Conservation (phyloP, 2,797 vertebrate genomes). For the Hipposideros larvatus region DNA sequence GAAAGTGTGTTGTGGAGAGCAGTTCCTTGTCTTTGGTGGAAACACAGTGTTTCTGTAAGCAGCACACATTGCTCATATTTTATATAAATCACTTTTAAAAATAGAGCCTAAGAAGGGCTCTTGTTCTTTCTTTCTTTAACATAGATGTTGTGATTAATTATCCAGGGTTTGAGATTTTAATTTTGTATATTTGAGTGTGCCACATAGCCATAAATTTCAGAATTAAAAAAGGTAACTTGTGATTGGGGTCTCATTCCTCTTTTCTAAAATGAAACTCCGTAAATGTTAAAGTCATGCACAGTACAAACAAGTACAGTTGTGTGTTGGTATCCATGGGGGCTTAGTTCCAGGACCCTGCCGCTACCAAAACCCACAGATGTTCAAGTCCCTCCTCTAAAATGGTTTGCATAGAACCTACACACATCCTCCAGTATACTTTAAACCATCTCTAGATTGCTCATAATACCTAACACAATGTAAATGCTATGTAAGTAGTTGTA, state of each 20-base stretch:
- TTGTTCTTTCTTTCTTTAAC: conserved; percentile 25
- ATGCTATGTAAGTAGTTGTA: background rate
- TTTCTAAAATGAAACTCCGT: background rate
- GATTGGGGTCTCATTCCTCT: background rate
- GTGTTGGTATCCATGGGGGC: background rate
- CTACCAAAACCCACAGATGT: background rate
- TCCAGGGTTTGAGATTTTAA: conserved; percentile 27
- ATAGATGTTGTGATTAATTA: conserved; percentile 51
- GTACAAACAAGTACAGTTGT: background rate
- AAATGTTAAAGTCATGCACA: background rate
- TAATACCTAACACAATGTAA: background rate
- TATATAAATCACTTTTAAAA: conserved; percentile 18
- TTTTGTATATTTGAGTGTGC: conserved; percentile 51
- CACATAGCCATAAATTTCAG: conserved; percentile 39
- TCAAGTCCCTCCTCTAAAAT: background rate
- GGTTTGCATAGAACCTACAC: background rate
- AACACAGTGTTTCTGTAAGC: background rate
- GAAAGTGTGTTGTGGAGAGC: background rate
- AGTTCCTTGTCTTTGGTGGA: conserved; percentile 14
- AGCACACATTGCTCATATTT: background rate
- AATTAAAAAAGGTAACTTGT: background rate
- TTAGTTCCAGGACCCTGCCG: background rate
- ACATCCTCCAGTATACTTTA: background rate
- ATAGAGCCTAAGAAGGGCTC: background rate
- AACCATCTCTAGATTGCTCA: background rate